Evolutionary conservation across 1,140 invertebrate genomes (phyloP).

Genomic region (Drosophila fuyamai): DNA sequence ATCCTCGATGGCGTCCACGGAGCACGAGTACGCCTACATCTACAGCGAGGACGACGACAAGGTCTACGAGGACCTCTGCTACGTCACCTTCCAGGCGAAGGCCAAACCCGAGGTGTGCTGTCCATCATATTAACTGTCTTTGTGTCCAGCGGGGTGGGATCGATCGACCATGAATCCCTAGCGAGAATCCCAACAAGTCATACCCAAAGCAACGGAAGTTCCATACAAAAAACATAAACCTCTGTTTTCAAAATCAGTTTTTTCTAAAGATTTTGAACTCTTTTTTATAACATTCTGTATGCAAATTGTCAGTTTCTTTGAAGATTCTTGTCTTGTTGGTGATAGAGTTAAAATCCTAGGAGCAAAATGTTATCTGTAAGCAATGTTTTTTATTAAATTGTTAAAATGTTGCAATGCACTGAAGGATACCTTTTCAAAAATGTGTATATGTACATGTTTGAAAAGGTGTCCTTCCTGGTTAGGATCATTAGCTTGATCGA

Average conservation of each 20-base stretch:
- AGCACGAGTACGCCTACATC: conserved; percentile 79
- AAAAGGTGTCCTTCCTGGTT: too few species aligned
- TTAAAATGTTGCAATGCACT: too few species aligned
- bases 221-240: neutral
- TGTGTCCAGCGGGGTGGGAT: conserved; percentile 25
- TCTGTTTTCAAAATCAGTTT: too few species aligned
- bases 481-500: too few species aligned
- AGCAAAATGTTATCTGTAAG: neutral
- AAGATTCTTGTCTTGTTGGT: neutral
- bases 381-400: too few species aligned
- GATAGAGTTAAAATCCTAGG: neutral
- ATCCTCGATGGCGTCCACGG: conserved; percentile 62
- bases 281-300: neutral
- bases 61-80: conserved; percentile 95
- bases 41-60: conserved; percentile 89
- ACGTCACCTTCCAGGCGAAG: conserved; percentile 90
- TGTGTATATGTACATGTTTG: too few species aligned
- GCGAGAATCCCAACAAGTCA: neutral
- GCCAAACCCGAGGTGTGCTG: conserved; percentile 86
- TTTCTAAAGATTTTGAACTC: too few species aligned
- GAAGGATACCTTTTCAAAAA: too few species aligned
- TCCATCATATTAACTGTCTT: conserved; percentile 26
- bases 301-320: neutral
- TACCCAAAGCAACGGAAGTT: neutral
- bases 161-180: neutral